Conservation (phyloP, 1,140 invertebrate species). For the Drosophila arizonae region DNA sequence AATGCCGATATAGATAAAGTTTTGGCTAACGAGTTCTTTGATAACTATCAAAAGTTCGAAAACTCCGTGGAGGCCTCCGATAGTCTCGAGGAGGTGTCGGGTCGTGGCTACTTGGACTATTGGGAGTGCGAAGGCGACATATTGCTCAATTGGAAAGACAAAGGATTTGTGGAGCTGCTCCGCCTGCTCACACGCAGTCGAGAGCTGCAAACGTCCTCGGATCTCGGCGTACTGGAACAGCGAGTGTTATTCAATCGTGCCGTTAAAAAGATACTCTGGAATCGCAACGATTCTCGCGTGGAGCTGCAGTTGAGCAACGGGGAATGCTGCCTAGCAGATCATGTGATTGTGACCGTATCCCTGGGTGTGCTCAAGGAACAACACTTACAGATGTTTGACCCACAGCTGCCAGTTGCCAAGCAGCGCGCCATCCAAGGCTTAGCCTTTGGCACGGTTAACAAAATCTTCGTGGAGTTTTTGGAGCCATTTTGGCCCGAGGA, state of each 20-base stretch:
- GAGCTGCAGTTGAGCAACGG: constrained; percentile 86
- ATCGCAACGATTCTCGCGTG: constrained; percentile 73
- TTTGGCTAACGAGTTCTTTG: constrained; percentile 83
- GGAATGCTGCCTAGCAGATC: constrained; percentile 85
- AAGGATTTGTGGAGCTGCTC: constrained; percentile 86
- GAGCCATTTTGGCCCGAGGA: constrained; percentile 87
- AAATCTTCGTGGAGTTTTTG: constrained; percentile 90
- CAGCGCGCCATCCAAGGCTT: constrained; percentile 86
- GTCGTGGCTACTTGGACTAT: constrained; percentile 84
- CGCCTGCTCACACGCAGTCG: constrained; percentile 85
- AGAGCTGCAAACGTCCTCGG: constrained; percentile 65
- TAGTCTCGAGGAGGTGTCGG: constrained; percentile 86
- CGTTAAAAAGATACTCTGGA: constrained; percentile 84
- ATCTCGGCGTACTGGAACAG: constrained; percentile 67
- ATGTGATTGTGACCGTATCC: constrained; percentile 88
- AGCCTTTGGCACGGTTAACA: constrained; percentile 89
- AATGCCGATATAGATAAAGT: constrained; percentile 73
- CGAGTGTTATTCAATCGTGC: constrained; percentile 83
- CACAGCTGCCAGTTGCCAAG: constrained; percentile 86
- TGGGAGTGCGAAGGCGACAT: constrained; percentile 86
- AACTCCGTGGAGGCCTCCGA: constrained; percentile 85
- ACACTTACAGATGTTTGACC: constrained; percentile 85
- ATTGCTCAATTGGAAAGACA: constrained; percentile 86
- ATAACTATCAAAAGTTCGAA: constrained; percentile 85
- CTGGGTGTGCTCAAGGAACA: constrained; percentile 88